phyloP scores from a whole-genome alignment of 2,888 invertebrate species.

The Diarsia brunnea region DNA sequence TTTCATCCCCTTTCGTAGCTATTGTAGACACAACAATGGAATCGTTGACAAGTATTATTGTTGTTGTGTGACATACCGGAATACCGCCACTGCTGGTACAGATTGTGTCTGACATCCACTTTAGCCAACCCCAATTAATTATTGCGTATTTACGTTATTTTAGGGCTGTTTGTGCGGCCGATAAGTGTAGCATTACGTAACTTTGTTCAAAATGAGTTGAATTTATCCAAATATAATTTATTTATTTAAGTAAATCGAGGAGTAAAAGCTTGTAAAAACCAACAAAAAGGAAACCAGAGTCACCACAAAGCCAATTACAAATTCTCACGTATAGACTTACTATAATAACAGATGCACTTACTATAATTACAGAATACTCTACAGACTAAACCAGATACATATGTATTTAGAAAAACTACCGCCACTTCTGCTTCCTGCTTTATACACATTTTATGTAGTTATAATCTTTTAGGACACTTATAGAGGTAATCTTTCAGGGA shows the following conservation, averaged over 20 bases:
- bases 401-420: background rate
- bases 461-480: background rate
- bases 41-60: slow-evolving; percentile 5
- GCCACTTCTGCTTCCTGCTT: background rate
- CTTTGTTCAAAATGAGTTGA: background rate
- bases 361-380: too few species aligned
- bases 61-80: background rate
- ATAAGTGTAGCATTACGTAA: background rate
- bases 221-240: background rate
- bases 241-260: too few species aligned
- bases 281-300: too few species aligned
- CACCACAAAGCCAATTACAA: too few species aligned
- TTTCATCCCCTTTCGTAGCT: background rate
- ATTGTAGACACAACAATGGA: slow-evolving; percentile 21
- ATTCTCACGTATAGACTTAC: too few species aligned
- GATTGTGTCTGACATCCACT: background rate
- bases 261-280: too few species aligned
- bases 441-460: background rate
- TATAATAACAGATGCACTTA: too few species aligned
- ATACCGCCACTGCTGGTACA: slow-evolving; percentile 5
- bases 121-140: slow-evolving; percentile 2
- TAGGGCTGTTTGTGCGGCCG: background rate
- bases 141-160: background rate
- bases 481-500: background rate
- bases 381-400: too few species aligned